Base-by-base conservation (phyloP, 2,888 invertebrate species). In the Acleris literana region DNA sequence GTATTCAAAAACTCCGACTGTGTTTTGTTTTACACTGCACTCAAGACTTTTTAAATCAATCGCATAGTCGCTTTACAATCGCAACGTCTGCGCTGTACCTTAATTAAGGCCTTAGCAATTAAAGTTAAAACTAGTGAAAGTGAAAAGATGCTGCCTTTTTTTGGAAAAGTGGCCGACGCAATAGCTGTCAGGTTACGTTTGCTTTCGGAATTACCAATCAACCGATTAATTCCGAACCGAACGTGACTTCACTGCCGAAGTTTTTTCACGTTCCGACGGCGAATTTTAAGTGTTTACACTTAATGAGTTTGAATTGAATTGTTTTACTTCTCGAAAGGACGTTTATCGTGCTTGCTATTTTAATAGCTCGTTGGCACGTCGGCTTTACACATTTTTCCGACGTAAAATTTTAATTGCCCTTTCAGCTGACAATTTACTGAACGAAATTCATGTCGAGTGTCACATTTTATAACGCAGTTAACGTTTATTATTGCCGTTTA, bases 171-270 rank as follows among this genome's bases (percentile, higher is more conserved):
- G 69, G 72, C 72, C 72, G 71, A 69, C 63, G 62, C 74, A 71
- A 70, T 73, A 74, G 73, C 76, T 76, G 77, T 80, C 78, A 77
- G 76, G 77, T 85, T 82, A 79, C 77, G 77, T 75, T 74, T 76
- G 78, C 71, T 79, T 74, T 71, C 68, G 68, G 84, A 82, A 85
- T 85, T 71, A 72, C 72, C 78, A 80, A 83, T 78, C 79, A 80
- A 73, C 64, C 70, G 71, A 79, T 80, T 80, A 77, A 82, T 82
- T 56, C 58, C 61, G 18, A 44, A 69, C 68, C 69, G 73, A 39
- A 72, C 71, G 61, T 68, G 69, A 72, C 70, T 71, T 64, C 46
- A 60, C 55, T 65, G 20, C 20, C 57, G 69, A 74, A 76, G 69
- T 76, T 78, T 77, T 80, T 75, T 66, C 55, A 82, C 83, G 81